Conservation (phyloP, 2,888 invertebrate genomes). For the Leptopilina syphax region DNA sequence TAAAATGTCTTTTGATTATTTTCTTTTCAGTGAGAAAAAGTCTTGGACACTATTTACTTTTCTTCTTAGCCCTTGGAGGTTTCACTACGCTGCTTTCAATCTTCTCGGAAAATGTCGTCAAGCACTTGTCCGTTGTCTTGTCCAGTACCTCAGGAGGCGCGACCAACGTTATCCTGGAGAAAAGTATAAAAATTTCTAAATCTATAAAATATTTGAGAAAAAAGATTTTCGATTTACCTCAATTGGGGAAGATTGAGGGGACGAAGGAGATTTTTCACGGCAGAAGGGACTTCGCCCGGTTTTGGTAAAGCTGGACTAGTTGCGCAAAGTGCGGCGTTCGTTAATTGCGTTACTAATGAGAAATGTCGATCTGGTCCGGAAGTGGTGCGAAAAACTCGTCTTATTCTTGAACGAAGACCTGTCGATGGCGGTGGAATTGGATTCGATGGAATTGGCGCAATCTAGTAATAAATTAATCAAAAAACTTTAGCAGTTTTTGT, state of each 20-base stretch:
- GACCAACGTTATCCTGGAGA: slow-evolving; percentile 70
- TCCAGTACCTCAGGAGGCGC: slow-evolving; percentile 67
- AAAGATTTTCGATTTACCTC: slow-evolving; percentile 61
- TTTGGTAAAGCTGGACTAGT: slow-evolving; percentile 81
- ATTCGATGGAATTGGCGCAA: slow-evolving; percentile 64
- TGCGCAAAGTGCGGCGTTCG: slow-evolving; percentile 81
- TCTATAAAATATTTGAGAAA: neutral
- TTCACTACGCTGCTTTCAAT: slow-evolving; percentile 72
- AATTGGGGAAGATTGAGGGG: slow-evolving; percentile 80
- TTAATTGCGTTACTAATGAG: slow-evolving; percentile 79
- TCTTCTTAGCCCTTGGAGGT: slow-evolving; percentile 77
- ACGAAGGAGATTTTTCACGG: slow-evolving; percentile 79
- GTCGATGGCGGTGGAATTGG: slow-evolving; percentile 67
- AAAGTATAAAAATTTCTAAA: neutral
- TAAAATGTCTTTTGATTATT: slow-evolving; percentile 26
- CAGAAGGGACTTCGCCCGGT: slow-evolving; percentile 77
- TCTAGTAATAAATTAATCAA: slow-evolving; percentile 63
- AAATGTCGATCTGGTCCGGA: slow-evolving; percentile 78
- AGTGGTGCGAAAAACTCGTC: slow-evolving; percentile 80
- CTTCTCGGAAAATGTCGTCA: slow-evolving; percentile 65
- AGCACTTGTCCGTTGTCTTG: slow-evolving; percentile 64
- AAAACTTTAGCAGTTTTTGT: slow-evolving; percentile 16
- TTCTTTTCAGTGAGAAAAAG: neutral
- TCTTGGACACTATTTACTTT: slow-evolving; percentile 72
- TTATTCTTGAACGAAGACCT: slow-evolving; percentile 79